Base-by-base conservation (phyloP, 1,140 invertebrate genomes). In the Subanguina moxae region DNA sequence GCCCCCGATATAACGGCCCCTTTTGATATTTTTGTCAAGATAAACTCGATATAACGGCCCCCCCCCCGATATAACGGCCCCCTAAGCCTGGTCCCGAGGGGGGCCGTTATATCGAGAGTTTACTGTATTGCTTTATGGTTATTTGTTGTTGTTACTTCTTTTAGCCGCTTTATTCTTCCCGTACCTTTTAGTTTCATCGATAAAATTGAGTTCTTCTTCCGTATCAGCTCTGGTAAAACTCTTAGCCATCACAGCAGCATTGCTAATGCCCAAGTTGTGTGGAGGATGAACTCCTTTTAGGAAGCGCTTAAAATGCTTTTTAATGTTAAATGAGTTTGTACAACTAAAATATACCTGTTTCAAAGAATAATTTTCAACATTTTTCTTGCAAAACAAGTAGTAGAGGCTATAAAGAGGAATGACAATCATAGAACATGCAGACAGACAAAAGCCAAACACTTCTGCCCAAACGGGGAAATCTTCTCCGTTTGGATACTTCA, bases 341-440 rank as follows among this genome's bases (percentile, higher is more conserved):
- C n/a, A n/a, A n/a, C n/a, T n/a, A n/a, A n/a, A 64, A 11, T 38
- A 23, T 21, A 70, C 32, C 68, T 67, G 21, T 48, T 25, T 56
- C 5, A 71, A 17, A 45, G 30, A 30, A 25, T 72, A 32, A 19
- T 70, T 70, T 8, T 68, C 30, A 1, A 70, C 42, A 21, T 62
- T 62, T 1, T 45, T 21, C 38, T 66, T 58, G 23, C 27, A 28
- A 57, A 78, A 76, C 23, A 76, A 19, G 56, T 77, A 78, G 71
- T 88, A 88, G 27, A 89, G 71, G 8, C 85, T 86, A 72, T 88
- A 89, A 0, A 88, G 88, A 45, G 94, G 94, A 82, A 97, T 95
- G 79, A 92, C 93, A n/a, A 94, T 85, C 90, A 98, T 95, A 0
- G 94, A 97, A 0, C 92, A 94, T 8, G 95, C 84, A 0, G 92